Evolutionary conservation across 2,888 invertebrate genomes (phyloP).

Genomic region (Kuschelorhynchus macadamiae): DNA sequence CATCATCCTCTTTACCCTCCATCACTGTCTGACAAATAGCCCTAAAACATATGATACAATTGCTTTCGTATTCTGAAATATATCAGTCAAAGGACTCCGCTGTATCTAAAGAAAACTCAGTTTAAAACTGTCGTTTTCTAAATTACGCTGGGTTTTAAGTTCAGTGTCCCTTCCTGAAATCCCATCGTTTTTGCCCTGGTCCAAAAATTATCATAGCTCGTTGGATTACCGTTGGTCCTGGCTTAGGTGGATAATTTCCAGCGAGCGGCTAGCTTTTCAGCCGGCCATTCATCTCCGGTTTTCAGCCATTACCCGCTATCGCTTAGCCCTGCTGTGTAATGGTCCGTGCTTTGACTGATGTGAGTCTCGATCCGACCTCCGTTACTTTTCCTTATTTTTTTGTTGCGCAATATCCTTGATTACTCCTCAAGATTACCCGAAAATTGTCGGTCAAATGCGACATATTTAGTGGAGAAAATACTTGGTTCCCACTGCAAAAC

Average conservation of each 20-base stretch:
- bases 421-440: conserved; percentile 12
- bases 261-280: conserved; percentile 51
- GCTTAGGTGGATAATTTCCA: conserved; percentile 54
- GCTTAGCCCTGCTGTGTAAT: conserved; percentile 65
- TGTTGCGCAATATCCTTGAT: conserved; percentile 22
- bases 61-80: no score
- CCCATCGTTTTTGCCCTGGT: conserved; percentile 41
- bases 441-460: neutral
- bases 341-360: conserved; percentile 64
- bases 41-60: neutral
- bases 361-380: conserved; percentile 47
- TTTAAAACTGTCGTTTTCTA: conserved; percentile 32
- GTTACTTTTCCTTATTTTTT: conserved; percentile 43
- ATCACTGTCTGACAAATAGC: no score
- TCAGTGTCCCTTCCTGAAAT: conserved; percentile 35
- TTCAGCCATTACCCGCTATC: conserved; percentile 68
- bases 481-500: no score
- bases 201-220: conserved; percentile 46
- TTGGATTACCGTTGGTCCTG: conserved; percentile 39
- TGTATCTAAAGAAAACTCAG: conserved; percentile 8
- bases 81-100: neutral
- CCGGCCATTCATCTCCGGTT: conserved; percentile 67
- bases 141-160: conserved; percentile 33
- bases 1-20: no score
- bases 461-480: no score